Evolutionary conservation across 37 sponge, comb jelly and placozoan species (phyloP), one percentile per base, ranked within the genome.

Genomic region (Axinella damicornis): DNA sequence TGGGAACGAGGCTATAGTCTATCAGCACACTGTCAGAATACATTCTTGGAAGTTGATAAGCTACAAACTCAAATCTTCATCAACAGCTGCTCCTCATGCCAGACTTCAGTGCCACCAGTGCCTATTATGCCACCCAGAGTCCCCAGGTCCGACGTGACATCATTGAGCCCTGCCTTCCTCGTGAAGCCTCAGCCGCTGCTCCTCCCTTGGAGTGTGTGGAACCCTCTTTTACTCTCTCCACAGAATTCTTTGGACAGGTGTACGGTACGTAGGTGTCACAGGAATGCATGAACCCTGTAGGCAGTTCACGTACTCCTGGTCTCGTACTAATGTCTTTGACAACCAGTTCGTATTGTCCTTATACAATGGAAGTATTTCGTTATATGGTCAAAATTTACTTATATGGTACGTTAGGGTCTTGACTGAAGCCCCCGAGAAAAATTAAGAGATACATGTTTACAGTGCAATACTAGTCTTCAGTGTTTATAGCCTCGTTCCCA

Each of bases 231-330:
- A 38, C 71, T n/a, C 80, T 92, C 62, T 92, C 93, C 19, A 79
- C 88, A 19, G 85, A 80, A 67, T 92, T 92, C 36, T 84, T 80
- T 59, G 78, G 82, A 74, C 82, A 77, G 73, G 87, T 82, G 5
- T 82, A 82, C 64, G 76, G 85, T 90, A 33, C 76, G 80, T n/a
- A 46, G 46, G 46, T 46, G 9, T 46, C 46, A 46, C n/a, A n/a
- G n/a, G n/a, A n/a, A n/a, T n/a, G n/a, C n/a, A n/a, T n/a, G n/a
- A n/a, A n/a, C n/a, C n/a, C n/a, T n/a, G n/a, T n/a, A n/a, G n/a
- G n/a, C n/a, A n/a, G n/a, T n/a, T n/a, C n/a, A n/a, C n/a, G n/a
- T n/a, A n/a, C n/a, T n/a, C n/a, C n/a, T n/a, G n/a, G n/a, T n/a
- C n/a, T n/a, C n/a, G n/a, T n/a, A n/a, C n/a, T n/a, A n/a, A n/a